Conservation (phyloP, 2,888 invertebrate genomes). For the Cylindroiulus punctatus region DNA sequence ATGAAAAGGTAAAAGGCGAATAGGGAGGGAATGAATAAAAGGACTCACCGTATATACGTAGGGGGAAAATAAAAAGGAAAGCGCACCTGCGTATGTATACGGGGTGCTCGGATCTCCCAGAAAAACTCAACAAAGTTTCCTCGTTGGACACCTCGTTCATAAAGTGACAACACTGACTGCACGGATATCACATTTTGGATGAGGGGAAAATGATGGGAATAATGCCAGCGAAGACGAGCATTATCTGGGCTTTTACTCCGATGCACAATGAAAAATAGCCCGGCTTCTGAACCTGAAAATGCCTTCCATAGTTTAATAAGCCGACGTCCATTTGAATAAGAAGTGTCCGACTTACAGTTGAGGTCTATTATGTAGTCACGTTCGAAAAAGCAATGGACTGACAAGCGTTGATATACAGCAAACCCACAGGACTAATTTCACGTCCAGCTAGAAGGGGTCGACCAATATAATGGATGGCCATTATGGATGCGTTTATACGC, state of each 20-base stretch:
- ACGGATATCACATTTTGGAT: slow-evolving; percentile 35
- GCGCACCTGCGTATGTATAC: not conserved
- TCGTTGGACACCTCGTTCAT: not conserved
- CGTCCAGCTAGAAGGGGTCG: not conserved
- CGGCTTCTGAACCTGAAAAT: slow-evolving; percentile 46
- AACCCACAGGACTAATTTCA: not conserved
- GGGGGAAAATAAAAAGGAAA: not conserved
- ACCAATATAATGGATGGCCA: too few species aligned
- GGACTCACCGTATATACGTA: not conserved
- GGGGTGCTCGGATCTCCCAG: not conserved
- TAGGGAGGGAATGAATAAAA: not conserved
- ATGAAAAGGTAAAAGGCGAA: not conserved
- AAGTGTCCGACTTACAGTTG: not conserved
- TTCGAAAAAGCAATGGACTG: slow-evolving; percentile 26
- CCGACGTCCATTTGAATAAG: slow-evolving; percentile 45
- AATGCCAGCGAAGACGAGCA: not conserved
- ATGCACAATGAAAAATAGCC: slow-evolving; percentile 46
- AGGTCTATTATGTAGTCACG: slow-evolving; percentile 11
- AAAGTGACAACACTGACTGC: slow-evolving; percentile 40
- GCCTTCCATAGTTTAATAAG: slow-evolving; percentile 48
- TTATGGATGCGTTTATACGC: too few species aligned
- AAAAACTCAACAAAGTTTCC: too few species aligned
- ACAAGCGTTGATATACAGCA: slow-evolving; percentile 39
- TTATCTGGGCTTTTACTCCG: not conserved
- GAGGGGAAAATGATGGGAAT: slow-evolving; percentile 14